Conservation (phyloP, 2,888 invertebrate genomes). For the Caradrina kadenii region DNA sequence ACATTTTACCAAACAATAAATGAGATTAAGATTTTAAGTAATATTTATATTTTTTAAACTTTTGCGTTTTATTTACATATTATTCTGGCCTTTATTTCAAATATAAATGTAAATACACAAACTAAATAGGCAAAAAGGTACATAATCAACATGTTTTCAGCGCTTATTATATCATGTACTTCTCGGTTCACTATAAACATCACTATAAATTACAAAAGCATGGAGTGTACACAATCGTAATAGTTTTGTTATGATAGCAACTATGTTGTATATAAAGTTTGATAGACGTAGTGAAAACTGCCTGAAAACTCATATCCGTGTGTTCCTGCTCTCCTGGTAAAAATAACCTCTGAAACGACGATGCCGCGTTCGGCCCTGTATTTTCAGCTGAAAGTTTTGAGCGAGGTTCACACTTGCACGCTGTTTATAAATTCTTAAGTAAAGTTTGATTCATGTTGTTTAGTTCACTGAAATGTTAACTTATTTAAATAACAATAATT, state of each 20-base stretch:
- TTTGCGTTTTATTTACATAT: background rate
- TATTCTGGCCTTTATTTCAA: background rate
- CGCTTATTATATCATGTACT: slow-evolving; percentile 17
- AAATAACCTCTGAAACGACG: slow-evolving; percentile 72
- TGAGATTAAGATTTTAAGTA: background rate
- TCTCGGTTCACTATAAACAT: slow-evolving; percentile 10
- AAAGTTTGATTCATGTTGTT: background rate
- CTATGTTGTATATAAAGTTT: slow-evolving; percentile 5
- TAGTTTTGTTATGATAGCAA: slow-evolving; percentile 55
- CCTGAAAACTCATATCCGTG: slow-evolving; percentile 16
- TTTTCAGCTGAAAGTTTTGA: slow-evolving; percentile 35
- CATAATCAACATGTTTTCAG: slow-evolving; percentile 27
- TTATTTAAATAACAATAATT: background rate
- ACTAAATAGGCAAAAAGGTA: background rate
- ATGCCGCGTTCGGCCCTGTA: slow-evolving; percentile 39
- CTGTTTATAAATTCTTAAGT: background rate
- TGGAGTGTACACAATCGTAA: slow-evolving; percentile 38
- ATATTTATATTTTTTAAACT: too few species aligned
- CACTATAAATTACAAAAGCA: slow-evolving; percentile 47
- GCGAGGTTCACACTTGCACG: background rate
- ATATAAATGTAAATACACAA: too few species aligned
- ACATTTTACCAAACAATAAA: too few species aligned
- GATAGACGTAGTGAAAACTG: slow-evolving; percentile 3
- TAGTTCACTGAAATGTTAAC: background rate
- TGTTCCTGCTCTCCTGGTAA: slow-evolving; percentile 66